These are phyloP conservation scores for Trinectes maculatus DNA, from an alignment of 2,113 vertebrate species.

Conservation along the genomic window DNA sequence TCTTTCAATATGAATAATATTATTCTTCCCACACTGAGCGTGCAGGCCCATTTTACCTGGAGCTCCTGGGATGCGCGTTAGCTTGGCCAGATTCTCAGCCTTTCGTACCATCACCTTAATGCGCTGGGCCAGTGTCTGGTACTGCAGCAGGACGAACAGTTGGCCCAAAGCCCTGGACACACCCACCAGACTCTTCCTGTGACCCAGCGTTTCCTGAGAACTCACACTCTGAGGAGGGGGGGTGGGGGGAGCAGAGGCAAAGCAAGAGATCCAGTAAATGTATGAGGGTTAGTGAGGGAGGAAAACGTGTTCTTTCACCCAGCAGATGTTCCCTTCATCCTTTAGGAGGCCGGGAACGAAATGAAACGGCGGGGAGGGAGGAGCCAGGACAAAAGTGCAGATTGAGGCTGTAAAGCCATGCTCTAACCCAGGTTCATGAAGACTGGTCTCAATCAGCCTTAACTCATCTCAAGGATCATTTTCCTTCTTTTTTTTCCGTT, in stretches of 20 bases:
- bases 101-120: constrained; percentile 88
- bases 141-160: constrained; percentile 86
- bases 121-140: constrained; percentile 79
- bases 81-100: constrained; percentile 80
- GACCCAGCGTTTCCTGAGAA: constrained; percentile 55
- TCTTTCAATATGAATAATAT: neutral
- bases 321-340: constrained; percentile 40
- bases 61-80: constrained; percentile 77
- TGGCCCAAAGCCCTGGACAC: constrained; percentile 71
- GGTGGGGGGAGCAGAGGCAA: neutral
- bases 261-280: neutral
- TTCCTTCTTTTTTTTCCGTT: neutral
- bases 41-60: too few relatives aligned
- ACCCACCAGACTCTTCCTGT: constrained; percentile 17
- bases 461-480: neutral
- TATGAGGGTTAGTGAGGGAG: neutral
- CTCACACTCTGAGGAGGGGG: constrained; percentile 70
- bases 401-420: neutral
- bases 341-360: constrained; percentile 7
- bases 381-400: neutral
- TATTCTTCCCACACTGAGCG: too few relatives aligned
- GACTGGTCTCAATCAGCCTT: too few relatives aligned
- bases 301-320: constrained; percentile 9
- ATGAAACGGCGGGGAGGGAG: neutral
- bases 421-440: neutral